A percentile compares a stretch with the other conserved stretches of the same genome.
These are phyloP conservation scores for Entelurus aequoreus DNA, from an alignment of 2,113 vertebrate genomes.

Conservation along the genomic window DNA sequence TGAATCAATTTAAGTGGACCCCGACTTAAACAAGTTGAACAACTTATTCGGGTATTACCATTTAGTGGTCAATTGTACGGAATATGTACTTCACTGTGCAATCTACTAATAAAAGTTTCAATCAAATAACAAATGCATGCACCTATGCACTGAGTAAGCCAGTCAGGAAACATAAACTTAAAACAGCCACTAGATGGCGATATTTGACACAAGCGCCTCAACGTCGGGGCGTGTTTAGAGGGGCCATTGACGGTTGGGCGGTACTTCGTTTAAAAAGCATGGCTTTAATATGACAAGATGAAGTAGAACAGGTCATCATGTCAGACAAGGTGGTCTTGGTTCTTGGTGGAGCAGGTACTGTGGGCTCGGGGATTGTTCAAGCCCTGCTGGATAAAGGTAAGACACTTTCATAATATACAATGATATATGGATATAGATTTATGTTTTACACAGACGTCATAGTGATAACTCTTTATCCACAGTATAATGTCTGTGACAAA, in stretches of 20 bases:
- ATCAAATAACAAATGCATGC: too few relatives aligned
- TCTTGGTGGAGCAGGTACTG: constrained; percentile 77
- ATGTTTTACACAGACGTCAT: neutral
- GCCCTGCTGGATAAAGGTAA: constrained; percentile 79
- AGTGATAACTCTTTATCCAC: too few relatives aligned
- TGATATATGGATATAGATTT: neutral
- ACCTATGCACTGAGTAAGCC: too few relatives aligned
- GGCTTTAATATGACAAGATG: neutral
- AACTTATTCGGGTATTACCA: too few relatives aligned
- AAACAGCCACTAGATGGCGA: constrained; percentile 29
- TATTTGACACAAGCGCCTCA: neutral
- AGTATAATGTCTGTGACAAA: neutral
- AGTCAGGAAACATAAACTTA: too few relatives aligned
- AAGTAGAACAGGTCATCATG: neutral
- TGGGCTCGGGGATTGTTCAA: constrained; percentile 77
- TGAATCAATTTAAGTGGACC: too few relatives aligned
- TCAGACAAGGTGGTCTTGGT: constrained; percentile 72
- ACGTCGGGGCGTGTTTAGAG: constrained; percentile 41
- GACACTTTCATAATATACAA: neutral
- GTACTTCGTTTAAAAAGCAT: constrained; percentile 8
- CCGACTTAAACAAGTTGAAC: too few relatives aligned
- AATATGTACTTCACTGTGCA: too few relatives aligned
- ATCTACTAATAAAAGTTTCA: too few relatives aligned
- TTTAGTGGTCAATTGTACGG: too few relatives aligned
- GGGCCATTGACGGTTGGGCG: constrained; percentile 38